Evolutionary conservation across 2,113 vertebrate species (phyloP), one percentile per base, ranked within the genome.

Genomic region (Mobula hypostoma): DNA sequence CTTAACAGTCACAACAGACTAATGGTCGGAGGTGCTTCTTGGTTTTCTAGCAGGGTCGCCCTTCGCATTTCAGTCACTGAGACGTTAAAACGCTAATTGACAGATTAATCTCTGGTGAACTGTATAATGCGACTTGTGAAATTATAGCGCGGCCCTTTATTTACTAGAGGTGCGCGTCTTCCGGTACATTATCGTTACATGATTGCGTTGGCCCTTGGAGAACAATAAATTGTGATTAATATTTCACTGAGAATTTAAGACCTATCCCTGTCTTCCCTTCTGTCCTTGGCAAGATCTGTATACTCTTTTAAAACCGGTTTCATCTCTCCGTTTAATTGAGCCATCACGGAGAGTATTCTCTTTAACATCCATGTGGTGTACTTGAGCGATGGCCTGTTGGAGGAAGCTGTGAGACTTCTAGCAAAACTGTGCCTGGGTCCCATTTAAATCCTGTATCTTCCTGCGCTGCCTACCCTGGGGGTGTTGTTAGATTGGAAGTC

Each of bases 401-500:
- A 32, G n/a, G 8, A 8, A 0, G 12, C 17, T 66, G 11, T 79
- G 77, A 32, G 77, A 78, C 8, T 78, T 78, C 58, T 29, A n/a
- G 83, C 29, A 11, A 56, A 61, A 87, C 83, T 29, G 83, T 14
- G 77, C n/a, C n/a, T 1, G 29, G 63, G 29, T 66, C 29, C 85
- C 85, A 88, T 15, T 90, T 66, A n/a, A 90, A 63, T 14, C 29
- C 61, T 32, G 29, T 94, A 94, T 87, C 94, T 94, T 94, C 94
- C 61, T 93, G 94, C 77, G 94, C 94, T 94, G 95, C 96, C 95
- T 96, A 94, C 95, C 94, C 96, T 58, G 95, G 96, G 95, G 95
- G 95, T 94, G 95, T 95, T 94, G 95, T 95, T 96, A 94, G 96
- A 96, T 96, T 96, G 96, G 95, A 95, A 96, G 90, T 94, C 96